Evolutionary conservation across 1,140 invertebrate species (phyloP).

Genomic region (Drosophila melanica): DNA sequence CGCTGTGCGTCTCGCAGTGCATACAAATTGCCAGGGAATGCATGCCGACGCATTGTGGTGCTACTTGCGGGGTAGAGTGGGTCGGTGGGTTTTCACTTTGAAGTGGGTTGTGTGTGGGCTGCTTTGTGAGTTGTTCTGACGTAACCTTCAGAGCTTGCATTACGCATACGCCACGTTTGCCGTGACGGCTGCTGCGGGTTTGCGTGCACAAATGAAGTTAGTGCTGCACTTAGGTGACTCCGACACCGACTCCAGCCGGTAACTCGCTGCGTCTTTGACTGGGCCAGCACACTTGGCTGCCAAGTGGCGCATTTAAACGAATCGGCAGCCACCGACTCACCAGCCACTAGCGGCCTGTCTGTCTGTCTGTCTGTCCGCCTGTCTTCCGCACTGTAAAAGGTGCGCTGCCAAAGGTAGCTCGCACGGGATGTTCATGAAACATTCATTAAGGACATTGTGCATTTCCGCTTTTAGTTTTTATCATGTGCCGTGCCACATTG

Average conservation of each 20-base stretch:
- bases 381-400: neutral
- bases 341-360: neutral
- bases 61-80: neutral
- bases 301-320: too few relatives aligned
- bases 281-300: too few relatives aligned
- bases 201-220: constrained; percentile 72
- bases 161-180: constrained; percentile 71
- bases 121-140: constrained; percentile 57
- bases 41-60: neutral
- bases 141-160: constrained; percentile 38
- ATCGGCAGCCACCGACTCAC: neutral
- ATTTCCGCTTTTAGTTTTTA: constrained; percentile 47
- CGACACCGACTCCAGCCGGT: neutral
- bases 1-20: constrained; percentile 19
- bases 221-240: constrained; percentile 61
- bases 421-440: constrained; percentile 68
- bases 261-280: too few relatives aligned
- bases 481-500: constrained; percentile 38
- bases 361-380: neutral
- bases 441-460: constrained; percentile 70
- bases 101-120: constrained; percentile 6
- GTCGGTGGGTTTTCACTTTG: neutral
- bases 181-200: constrained; percentile 44
- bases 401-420: neutral
- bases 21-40: constrained; percentile 39